Evolutionary conservation across 2,797 vertebrate genomes (phyloP).

Genomic region (Florisuga fusca): DNA sequence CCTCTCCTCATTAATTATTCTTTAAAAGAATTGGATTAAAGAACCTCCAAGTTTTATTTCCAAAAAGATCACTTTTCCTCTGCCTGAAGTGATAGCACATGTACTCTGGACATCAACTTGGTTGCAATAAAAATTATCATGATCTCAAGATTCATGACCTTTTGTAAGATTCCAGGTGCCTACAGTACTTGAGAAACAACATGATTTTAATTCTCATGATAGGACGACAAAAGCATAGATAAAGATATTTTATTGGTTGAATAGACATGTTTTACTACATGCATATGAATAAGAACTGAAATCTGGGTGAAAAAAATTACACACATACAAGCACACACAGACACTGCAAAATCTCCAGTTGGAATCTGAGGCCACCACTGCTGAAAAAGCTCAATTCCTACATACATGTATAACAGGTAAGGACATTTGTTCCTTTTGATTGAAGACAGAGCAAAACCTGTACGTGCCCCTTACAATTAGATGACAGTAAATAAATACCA

Average conservation of each 20-base stretch:
- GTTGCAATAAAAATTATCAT: neutral
- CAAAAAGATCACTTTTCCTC: neutral
- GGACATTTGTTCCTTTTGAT: neutral
- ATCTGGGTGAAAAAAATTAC: neutral
- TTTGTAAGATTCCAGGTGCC: neutral
- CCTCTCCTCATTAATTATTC: neutral
- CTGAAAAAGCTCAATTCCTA: neutral
- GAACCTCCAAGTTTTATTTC: neutral
- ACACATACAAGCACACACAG: neutral
- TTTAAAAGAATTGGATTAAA: neutral
- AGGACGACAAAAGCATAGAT: neutral
- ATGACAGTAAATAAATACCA: neutral
- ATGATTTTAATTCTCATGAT: neutral
- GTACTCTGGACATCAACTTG: neutral
- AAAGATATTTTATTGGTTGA: neutral
- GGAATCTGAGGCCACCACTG: neutral
- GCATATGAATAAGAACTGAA: neutral
- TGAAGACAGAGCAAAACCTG: neutral
- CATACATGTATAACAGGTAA: neutral
- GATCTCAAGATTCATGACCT: neutral
- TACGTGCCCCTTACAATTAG: neutral
- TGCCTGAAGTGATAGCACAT: neutral
- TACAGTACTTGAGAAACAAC: neutral
- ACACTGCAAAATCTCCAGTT: neutral
- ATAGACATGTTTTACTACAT: neutral